Conservation (phyloP, 2,888 invertebrate species). For the Agrochola lota region DNA sequence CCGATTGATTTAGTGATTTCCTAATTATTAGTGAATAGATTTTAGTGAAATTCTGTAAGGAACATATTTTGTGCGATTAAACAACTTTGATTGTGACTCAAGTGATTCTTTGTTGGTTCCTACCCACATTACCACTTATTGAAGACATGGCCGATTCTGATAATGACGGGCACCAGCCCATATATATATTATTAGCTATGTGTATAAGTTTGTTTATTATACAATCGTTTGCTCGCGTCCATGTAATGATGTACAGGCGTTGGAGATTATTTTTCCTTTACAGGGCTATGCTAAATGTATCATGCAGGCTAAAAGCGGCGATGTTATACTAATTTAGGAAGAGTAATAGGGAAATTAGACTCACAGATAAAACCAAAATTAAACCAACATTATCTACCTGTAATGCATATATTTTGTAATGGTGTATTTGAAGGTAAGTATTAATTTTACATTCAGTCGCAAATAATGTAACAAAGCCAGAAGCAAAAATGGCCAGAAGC, state of each 20-base stretch:
- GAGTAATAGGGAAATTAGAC: not conserved
- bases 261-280: not conserved
- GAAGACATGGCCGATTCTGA: too few relatives aligned
- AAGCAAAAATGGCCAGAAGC: not conserved
- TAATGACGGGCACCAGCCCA: too few relatives aligned
- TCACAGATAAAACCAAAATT: not conserved
- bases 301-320: not conserved
- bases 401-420: not conserved
- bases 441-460: not conserved
- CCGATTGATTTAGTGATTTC: too few relatives aligned
- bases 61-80: too few relatives aligned
- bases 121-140: too few relatives aligned
- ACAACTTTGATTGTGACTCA: too few relatives aligned
- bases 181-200: conserved; percentile 2
- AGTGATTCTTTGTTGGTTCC: too few relatives aligned
- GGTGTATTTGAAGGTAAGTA: not conserved
- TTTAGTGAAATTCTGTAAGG: too few relatives aligned
- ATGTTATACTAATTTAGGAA: not conserved
- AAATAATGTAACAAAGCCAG: not conserved
- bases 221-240: not conserved
- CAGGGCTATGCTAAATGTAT: not conserved
- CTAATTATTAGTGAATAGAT: too few relatives aligned
- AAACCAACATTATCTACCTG: not conserved
- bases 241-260: not conserved
- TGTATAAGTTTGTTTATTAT: conserved; percentile 16